These are phyloP conservation scores for Naja naja DNA, from an alignment of 2,113 vertebrate genomes.

Conservation along the genomic window DNA sequence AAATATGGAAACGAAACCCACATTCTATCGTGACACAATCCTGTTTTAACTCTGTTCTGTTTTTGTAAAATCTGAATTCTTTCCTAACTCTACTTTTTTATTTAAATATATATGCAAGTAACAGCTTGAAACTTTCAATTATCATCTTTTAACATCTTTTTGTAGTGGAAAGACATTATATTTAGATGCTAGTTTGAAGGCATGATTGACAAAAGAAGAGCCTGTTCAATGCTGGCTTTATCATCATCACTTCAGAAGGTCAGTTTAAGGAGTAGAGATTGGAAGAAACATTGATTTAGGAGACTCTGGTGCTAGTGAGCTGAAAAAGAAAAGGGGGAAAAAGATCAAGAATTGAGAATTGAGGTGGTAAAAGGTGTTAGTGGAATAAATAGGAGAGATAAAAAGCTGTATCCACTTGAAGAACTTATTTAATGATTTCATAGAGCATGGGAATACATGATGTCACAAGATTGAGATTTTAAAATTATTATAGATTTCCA, in stretches of 20 bases:
- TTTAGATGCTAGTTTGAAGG: not conserved
- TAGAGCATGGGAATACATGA: not conserved
- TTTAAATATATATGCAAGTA: not conserved
- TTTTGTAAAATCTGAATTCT: not conserved
- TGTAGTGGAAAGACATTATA: not conserved
- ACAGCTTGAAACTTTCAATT: not conserved
- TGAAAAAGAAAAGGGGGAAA: not conserved
- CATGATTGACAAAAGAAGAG: not conserved
- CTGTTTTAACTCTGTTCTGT: not conserved
- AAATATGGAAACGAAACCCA: not conserved
- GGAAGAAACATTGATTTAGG: not conserved
- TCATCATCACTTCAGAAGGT: not conserved
- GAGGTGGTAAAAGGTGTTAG: not conserved
- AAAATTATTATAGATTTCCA: not conserved
- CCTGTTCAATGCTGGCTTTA: not conserved
- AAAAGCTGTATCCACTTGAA: not conserved
- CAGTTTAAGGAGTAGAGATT: not conserved
- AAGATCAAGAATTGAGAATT: not conserved
- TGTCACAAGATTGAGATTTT: not conserved
- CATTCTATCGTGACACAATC: not conserved
- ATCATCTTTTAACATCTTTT: not conserved
- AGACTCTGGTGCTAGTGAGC: not conserved
- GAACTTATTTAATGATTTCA: not conserved
- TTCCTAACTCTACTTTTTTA: not conserved
- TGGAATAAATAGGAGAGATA: not conserved